A percentile compares a stretch with the other conserved stretches of the same genome.
phyloP scores from a whole-genome alignment of 1,140 invertebrate species.

The Octopus sinensis region DNA sequence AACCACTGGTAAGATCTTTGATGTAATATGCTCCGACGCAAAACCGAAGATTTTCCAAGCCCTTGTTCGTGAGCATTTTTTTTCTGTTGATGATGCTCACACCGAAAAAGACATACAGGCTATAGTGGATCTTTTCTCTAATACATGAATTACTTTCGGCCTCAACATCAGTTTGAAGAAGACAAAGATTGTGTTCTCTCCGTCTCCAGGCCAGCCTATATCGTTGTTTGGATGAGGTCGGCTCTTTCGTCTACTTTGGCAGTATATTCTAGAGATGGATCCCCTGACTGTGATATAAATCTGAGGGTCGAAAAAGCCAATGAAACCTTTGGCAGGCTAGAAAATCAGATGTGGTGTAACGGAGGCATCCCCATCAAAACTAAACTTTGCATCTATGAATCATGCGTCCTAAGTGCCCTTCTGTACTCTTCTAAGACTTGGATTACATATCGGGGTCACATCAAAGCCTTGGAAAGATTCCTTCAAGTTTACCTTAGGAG shows the following conservation, averaged over 20 bases:
- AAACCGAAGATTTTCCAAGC: neutral
- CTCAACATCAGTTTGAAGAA: neutral
- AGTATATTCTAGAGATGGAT: no score
- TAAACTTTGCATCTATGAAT: neutral
- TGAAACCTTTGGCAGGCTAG: no score
- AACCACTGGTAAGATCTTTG: no score
- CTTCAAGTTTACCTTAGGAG: no score
- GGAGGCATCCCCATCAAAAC: neutral
- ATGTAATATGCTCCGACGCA: neutral
- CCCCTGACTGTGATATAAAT: no score
- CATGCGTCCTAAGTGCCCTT: neutral
- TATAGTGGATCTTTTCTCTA: neutral
- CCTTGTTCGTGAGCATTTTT: neutral
- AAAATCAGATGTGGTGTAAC: neutral
- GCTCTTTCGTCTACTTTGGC: no score
- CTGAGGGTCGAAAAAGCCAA: no score
- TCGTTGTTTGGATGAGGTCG: no score
- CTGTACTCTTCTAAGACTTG: no score
- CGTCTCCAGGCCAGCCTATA: no score
- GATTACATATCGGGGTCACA: no score
- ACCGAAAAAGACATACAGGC: neutral
- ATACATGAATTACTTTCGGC: neutral
- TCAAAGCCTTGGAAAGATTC: no score
- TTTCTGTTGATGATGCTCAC: neutral
- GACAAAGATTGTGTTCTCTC: neutral